phyloP scores from a whole-genome alignment of 1,140 invertebrate species.

The Drosophila equinoxialis region DNA sequence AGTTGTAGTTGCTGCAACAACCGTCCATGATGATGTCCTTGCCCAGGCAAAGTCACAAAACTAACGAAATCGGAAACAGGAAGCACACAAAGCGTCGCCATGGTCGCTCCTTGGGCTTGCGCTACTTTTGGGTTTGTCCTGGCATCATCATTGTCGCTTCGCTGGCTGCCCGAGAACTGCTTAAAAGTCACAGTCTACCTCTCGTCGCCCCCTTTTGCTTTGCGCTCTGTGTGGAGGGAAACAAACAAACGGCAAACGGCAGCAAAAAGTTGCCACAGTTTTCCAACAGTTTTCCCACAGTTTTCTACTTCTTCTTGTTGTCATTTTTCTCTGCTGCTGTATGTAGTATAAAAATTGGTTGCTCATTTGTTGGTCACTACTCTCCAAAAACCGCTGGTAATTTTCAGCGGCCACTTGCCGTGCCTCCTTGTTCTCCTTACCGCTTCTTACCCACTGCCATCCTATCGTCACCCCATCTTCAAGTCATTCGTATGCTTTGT shows the following conservation, averaged over 20 bases:
- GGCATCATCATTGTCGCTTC: slow-evolving; percentile 77
- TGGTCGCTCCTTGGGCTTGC: slow-evolving; percentile 29
- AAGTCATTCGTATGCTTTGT: slow-evolving; percentile 74
- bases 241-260: slow-evolving; percentile 64
- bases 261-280: slow-evolving; percentile 71
- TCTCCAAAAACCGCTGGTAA: slow-evolving; percentile 59
- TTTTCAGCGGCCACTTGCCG: slow-evolving; percentile 54
- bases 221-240: slow-evolving; percentile 24
- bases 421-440: neutral
- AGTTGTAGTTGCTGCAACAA: slow-evolving; percentile 20
- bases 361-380: slow-evolving; percentile 71
- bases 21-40: neutral
- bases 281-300: slow-evolving; percentile 49
- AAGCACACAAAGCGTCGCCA: slow-evolving; percentile 74
- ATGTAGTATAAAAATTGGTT: slow-evolving; percentile 67
- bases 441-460: no score
- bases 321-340: slow-evolving; percentile 26
- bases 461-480: neutral
- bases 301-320: slow-evolving; percentile 49
- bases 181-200: slow-evolving; percentile 57
- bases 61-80: slow-evolving; percentile 79
- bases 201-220: neutral
- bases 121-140: slow-evolving; percentile 41
- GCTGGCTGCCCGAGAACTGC: slow-evolving; percentile 66
- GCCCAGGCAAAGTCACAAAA: slow-evolving; percentile 55